Conservation (phyloP, 2,797 vertebrate genomes). For the Lagorchestes hirsutus region DNA sequence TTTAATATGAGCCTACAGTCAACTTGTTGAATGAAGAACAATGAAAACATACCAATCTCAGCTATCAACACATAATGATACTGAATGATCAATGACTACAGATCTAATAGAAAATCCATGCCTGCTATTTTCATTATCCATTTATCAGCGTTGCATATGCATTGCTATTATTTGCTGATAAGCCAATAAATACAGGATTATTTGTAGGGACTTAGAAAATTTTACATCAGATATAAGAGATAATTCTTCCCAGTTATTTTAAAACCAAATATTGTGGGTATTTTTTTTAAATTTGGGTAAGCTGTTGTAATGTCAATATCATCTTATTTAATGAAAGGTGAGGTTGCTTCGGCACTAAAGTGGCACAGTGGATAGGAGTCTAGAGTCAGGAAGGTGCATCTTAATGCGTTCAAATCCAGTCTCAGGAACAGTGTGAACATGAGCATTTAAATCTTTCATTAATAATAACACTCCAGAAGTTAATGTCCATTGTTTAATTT, state of each 20-base stretch:
- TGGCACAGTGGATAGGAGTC: neutral
- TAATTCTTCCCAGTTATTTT: constrained; percentile 65
- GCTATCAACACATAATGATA: constrained; percentile 75
- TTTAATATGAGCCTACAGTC: constrained; percentile 70
- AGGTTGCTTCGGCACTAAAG: constrained; percentile 31
- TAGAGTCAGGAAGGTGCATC: neutral
- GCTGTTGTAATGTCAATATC: constrained; percentile 51
- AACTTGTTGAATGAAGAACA: constrained; percentile 74
- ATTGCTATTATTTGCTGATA: constrained; percentile 73
- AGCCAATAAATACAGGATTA: constrained; percentile 66
- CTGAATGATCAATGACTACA: constrained; percentile 80
- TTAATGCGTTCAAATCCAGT: neutral
- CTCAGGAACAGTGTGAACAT: neutral
- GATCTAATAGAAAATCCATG: constrained; percentile 78
- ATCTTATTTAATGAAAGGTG: constrained; percentile 60
- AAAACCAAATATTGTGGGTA: constrained; percentile 67
- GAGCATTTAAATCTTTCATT: neutral
- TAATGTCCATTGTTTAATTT: constrained; percentile 70
- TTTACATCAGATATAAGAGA: constrained; percentile 74
- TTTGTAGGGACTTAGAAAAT: constrained; percentile 77
- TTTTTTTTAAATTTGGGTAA: constrained; percentile 71
- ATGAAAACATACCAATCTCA: constrained; percentile 64
- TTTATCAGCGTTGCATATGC: constrained; percentile 61
- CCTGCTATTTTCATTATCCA: constrained; percentile 75
- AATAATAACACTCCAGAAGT: constrained; percentile 49